Evolutionary conservation across 2,888 invertebrate species (phyloP).

Genomic region (Cryptus armator): DNA sequence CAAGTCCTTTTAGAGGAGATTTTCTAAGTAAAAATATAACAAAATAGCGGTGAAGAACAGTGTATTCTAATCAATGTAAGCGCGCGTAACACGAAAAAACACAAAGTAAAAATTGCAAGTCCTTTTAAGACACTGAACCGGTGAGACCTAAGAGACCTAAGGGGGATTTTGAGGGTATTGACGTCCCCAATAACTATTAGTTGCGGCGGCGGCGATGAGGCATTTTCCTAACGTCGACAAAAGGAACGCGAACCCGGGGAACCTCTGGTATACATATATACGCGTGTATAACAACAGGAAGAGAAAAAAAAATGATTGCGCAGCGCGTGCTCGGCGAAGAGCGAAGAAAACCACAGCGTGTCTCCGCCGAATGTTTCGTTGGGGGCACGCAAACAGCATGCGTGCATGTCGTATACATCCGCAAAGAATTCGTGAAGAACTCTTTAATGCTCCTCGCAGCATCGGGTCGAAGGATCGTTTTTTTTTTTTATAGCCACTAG

Average conservation of each 20-base stretch:
- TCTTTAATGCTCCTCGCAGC: slow-evolving; percentile 11
- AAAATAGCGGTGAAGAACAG: too few relatives aligned
- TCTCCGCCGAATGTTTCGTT: slow-evolving; percentile 1
- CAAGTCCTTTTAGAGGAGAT: too few relatives aligned
- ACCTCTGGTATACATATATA: background rate
- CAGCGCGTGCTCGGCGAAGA: slow-evolving; percentile 6
- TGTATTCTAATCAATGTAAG: background rate
- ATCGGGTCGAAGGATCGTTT: background rate
- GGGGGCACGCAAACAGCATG: slow-evolving; percentile 1
- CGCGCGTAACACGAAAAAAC: background rate
- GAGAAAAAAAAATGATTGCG: background rate
- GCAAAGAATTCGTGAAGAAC: slow-evolving; percentile 7
- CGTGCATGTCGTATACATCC: slow-evolving; percentile 30
- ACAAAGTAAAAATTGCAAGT: background rate
- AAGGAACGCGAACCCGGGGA: too few relatives aligned
- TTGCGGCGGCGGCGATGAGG: too few relatives aligned
- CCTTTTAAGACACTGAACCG: too few relatives aligned
- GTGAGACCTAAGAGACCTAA: too few relatives aligned
- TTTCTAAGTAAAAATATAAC: too few relatives aligned
- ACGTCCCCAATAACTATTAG: too few relatives aligned
- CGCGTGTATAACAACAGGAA: background rate
- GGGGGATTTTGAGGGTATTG: too few relatives aligned
- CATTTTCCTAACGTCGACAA: too few relatives aligned
- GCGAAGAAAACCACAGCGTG: slow-evolving; percentile 23
- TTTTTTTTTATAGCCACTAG: slow-evolving; percentile 30